phyloP scores from a whole-genome alignment of 2,113 vertebrate species.

The Phaethornis superciliosus region DNA sequence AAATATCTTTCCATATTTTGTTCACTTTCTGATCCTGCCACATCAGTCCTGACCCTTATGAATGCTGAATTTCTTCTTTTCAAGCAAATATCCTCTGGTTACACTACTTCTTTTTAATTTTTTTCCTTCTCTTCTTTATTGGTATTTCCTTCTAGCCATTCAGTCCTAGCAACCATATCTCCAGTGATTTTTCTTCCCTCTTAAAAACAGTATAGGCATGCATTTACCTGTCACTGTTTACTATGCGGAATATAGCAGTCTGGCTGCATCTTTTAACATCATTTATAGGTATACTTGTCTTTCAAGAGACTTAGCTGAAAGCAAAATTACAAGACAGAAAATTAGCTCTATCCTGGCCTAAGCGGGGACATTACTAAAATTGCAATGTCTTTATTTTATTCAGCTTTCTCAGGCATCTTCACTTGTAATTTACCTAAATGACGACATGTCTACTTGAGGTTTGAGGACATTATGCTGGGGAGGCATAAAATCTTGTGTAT shows the following conservation, averaged over 20 bases:
- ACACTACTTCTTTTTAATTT: background rate
- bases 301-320: too few relatives aligned
- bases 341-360: too few relatives aligned
- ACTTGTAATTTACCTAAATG: background rate
- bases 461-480: background rate
- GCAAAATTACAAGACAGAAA: too few relatives aligned
- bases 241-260: background rate
- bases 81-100: background rate
- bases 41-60: accelerated
- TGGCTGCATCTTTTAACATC: background rate
- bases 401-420: background rate
- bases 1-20: background rate
- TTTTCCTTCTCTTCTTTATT: background rate
- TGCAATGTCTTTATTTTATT: background rate
- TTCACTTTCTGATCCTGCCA: background rate
- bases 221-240: background rate
- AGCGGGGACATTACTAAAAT: too few relatives aligned
- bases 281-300: background rate
- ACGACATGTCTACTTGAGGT: background rate
- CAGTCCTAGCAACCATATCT: background rate
- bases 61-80: background rate
- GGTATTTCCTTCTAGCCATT: background rate
- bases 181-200: background rate
- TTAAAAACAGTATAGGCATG: background rate
- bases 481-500: background rate